Percentiles rank a stretch among this genome's conserved stretches.
These are phyloP conservation scores for Taurulus bubalis DNA, from an alignment of 2,113 vertebrate genomes.

Conservation along the genomic window DNA sequence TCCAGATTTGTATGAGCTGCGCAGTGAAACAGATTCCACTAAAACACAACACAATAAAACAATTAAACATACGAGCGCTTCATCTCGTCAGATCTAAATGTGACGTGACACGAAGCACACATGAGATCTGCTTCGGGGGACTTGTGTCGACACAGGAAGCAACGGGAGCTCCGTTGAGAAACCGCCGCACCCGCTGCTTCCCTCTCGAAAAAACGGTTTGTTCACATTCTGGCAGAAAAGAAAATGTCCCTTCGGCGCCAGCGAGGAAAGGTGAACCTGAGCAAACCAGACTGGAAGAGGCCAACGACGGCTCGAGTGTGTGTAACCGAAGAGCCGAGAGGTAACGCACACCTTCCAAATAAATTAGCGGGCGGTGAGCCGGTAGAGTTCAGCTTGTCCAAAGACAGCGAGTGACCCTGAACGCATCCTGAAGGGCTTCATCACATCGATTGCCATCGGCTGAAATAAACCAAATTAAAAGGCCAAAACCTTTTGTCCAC, in stretches of 20 bases:
- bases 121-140: conserved; percentile 7
- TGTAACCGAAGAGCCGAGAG: conserved; percentile 47
- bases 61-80: neutral
- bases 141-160: conserved; percentile 40
- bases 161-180: conserved; percentile 18
- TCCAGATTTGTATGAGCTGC: neutral
- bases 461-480: neutral
- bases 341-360: conserved; percentile 60
- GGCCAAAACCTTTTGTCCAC: too few relatives aligned
- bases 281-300: conserved; percentile 4
- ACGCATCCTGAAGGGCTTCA: neutral
- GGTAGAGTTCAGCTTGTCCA: neutral
- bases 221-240: conserved; percentile 55
- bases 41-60: neutral
- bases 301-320: neutral
- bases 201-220: conserved; percentile 10
- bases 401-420: neutral
- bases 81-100: neutral
- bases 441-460: neutral
- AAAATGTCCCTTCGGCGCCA: conserved; percentile 46
- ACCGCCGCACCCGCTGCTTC: neutral
- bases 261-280: conserved; percentile 47
- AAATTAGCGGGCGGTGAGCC: conserved; percentile 28
- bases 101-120: neutral
- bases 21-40: neutral